Conservation (phyloP, 2,113 vertebrate genomes). For the Strix aluco region DNA sequence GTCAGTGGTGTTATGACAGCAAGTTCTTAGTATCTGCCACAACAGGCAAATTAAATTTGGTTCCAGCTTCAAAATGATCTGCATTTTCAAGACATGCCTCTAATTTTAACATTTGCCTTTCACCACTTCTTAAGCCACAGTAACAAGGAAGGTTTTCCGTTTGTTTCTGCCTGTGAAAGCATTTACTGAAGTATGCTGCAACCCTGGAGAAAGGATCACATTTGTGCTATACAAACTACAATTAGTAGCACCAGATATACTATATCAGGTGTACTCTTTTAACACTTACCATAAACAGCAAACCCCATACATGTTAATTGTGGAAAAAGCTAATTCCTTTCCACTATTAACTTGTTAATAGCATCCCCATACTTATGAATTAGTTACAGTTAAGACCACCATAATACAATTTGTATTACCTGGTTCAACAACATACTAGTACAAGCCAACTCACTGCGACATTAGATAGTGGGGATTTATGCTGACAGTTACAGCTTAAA, state of each 20-base stretch:
- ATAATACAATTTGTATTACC: conserved; percentile 71
- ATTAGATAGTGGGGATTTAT: conserved; percentile 82
- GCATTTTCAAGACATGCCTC: background rate
- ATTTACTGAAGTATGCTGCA: conserved; percentile 33
- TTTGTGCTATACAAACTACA: conserved; percentile 60
- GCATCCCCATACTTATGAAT: conserved; percentile 77
- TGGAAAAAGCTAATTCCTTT: conserved; percentile 71
- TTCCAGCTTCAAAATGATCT: conserved; percentile 14
- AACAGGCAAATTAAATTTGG: background rate
- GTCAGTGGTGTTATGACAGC: background rate
- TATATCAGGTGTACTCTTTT: conserved; percentile 60
- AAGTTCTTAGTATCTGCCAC: background rate
- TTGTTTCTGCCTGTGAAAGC: conserved; percentile 37
- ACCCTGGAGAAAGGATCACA: conserved; percentile 44
- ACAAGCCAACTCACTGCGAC: conserved; percentile 74
- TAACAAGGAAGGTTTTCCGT: conserved; percentile 40
- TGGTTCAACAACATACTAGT: conserved; percentile 78
- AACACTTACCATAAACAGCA: conserved; percentile 73
- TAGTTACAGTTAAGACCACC: conserved; percentile 78
- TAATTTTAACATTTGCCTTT: conserved; percentile 35
- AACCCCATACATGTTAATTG: conserved; percentile 42
- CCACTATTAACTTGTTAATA: conserved; percentile 76
- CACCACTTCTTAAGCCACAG: conserved; percentile 23
- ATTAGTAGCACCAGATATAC: conserved; percentile 44
- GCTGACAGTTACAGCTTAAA: conserved; percentile 65